Percentiles rank a stretch among this genome's conserved stretches.
phyloP scores from a whole-genome alignment of 30 jellyfish, hydroid and myxozoan species.

The Turritopsis dohrnii region DNA sequence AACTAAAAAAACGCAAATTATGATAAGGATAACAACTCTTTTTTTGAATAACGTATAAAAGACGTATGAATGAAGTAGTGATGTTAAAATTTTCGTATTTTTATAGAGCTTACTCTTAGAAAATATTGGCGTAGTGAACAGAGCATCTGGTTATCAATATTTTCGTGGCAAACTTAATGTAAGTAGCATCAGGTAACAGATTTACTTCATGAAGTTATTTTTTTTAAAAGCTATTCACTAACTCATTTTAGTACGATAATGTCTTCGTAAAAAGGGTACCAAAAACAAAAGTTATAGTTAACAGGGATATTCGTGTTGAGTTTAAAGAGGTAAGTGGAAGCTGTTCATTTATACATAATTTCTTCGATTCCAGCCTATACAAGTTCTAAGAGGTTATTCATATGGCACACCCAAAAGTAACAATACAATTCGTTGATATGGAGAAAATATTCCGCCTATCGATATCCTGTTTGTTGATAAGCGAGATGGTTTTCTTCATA shows the following conservation, averaged over 20 bases:
- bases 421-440: background rate
- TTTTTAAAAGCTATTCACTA: no score
- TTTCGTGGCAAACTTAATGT: background rate
- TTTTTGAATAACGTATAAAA: no score
- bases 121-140: background rate
- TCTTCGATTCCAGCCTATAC: no score
- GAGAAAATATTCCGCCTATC: background rate
- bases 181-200: background rate
- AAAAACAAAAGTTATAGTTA: conserved; percentile 39
- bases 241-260: conserved; percentile 43
- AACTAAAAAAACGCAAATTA: no score
- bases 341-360: no score
- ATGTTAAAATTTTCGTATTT: no score
- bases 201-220: no score
- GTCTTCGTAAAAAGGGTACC: conserved; percentile 56
- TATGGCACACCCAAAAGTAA: background rate
- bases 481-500: no score
- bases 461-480: background rate
- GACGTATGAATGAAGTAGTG: no score
- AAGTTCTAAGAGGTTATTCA: background rate
- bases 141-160: background rate
- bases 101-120: background rate
- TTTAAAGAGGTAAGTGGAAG: conserved; percentile 59
- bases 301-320: conserved; percentile 70
- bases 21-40: no score